These are phyloP conservation scores for Calidris pygmaea DNA, from an alignment of 2,113 vertebrate species.

Conservation along the genomic window DNA sequence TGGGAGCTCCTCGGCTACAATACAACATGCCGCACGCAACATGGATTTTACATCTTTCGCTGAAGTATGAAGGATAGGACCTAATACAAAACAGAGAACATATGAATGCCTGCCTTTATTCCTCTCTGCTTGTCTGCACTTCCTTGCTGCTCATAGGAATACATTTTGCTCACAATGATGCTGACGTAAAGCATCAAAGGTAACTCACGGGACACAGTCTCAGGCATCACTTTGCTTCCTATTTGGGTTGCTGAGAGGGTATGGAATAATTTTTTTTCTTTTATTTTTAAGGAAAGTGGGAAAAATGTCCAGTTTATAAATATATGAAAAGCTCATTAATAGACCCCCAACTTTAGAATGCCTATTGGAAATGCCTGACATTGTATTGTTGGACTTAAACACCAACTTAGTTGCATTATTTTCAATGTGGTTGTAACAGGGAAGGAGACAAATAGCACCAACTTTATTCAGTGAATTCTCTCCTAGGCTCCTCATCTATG, in stretches of 20 bases:
- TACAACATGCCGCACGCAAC: fast-evolving
- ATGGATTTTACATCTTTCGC: background rate
- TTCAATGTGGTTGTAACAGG: background rate
- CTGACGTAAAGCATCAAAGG: background rate
- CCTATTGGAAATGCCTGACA: background rate
- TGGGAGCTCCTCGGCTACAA: background rate
- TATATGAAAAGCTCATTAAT: background rate
- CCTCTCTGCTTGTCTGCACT: background rate
- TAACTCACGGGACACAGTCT: fast-evolving
- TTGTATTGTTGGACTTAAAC: background rate
- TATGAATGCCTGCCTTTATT: background rate
- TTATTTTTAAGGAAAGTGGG: background rate
- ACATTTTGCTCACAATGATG: background rate
- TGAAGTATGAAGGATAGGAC: background rate
- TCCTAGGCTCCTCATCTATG: background rate
- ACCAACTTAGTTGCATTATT: background rate
- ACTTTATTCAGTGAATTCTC: background rate
- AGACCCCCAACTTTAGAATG: background rate
- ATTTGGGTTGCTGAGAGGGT: background rate
- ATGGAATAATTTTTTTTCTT: fast-evolving
- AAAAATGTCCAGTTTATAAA: background rate
- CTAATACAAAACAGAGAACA: background rate
- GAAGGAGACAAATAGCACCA: background rate
- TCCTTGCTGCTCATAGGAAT: background rate
- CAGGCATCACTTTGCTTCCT: background rate